Base-by-base conservation (phyloP, 2,113 vertebrate species). In the Bujurquina vittata region DNA sequence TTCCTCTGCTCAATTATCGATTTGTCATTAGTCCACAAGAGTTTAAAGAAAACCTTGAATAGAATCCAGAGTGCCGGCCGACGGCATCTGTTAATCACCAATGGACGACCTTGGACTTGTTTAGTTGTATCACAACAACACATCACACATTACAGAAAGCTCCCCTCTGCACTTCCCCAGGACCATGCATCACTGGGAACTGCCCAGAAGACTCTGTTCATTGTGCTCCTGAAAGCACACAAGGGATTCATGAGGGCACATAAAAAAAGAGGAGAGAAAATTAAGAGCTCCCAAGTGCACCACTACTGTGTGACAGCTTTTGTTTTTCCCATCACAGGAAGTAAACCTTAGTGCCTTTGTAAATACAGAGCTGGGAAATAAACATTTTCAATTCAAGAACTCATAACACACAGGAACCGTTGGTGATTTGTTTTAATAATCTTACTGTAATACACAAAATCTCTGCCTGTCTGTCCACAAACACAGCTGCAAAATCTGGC, bases 21-120 rank as follows among this genome's bases (percentile, higher is more conserved):
- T 95, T 94, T 89, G 83, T 90, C 89, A 95, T 95, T 95, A 94
- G 89, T 78, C 43, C 62, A 88, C 85, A 88, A 93, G 94, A 91
- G 87, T 95, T 94, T 93, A 84, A 93, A 92, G 84, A 90, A 93
- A 92, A 89, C 83, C 83, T 92, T 81, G 87, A 86, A 81, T 75
- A 73, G 79, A 75, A 92, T 84, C 61, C 67, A 10, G 14, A 72
- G 80, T 75, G 56, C 57, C 33, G 26, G 79, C 80, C 31, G 29
- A 84, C 23, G 57, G 83, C 22, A 59, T 87, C 75, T 92, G 80
- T 92, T 92, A 90, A 91, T 93, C 90, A 89, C 86, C 79, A 23
- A 46, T 31, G 76, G 78, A 80, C 54, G 87, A 93, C 90, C 89
- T 93, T 94, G 88, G 76, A 81, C 85, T 92, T 91, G 74, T 92